Conservation (phyloP, 2,797 vertebrate species). For the Phrynocephalus forsythii region DNA sequence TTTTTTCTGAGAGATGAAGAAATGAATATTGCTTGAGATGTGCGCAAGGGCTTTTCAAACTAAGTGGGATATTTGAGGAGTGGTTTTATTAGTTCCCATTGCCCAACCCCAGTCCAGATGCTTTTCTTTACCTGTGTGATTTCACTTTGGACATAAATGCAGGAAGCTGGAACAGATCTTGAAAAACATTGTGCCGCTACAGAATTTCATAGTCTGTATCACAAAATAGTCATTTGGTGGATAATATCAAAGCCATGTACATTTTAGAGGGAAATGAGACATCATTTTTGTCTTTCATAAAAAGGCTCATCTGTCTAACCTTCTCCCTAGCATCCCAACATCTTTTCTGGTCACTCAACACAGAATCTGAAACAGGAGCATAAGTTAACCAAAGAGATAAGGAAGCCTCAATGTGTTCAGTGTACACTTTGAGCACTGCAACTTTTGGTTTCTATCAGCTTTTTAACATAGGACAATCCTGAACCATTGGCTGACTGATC, state of each 20-base stretch:
- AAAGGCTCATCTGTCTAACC: not conserved
- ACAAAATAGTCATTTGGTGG: not conserved
- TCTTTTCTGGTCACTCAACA: not conserved
- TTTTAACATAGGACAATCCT: constrained; percentile 3
- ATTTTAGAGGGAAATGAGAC: not conserved
- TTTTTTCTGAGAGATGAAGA: not conserved
- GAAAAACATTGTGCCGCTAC: not conserved
- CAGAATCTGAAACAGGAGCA: not conserved
- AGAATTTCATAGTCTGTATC: not conserved
- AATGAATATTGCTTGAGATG: not conserved
- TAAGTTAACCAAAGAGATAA: not conserved
- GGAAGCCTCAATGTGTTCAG: not conserved
- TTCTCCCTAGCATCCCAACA: not conserved
- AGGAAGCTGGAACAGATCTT: not conserved
- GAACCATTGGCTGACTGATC: not conserved
- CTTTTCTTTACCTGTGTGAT: not conserved
- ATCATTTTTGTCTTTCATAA: not conserved
- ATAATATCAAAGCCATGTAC: not conserved
- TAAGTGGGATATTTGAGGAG: too few species aligned
- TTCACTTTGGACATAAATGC: not conserved
- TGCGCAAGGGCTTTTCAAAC: not conserved
- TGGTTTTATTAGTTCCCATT: not conserved
- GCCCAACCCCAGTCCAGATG: not conserved
- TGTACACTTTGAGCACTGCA: not conserved
- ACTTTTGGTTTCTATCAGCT: not conserved